A percentile compares a stretch with the other conserved stretches of the same genome.
Conservation (phyloP, 2,888 invertebrate genomes). For the Entomobrya proxima region DNA sequence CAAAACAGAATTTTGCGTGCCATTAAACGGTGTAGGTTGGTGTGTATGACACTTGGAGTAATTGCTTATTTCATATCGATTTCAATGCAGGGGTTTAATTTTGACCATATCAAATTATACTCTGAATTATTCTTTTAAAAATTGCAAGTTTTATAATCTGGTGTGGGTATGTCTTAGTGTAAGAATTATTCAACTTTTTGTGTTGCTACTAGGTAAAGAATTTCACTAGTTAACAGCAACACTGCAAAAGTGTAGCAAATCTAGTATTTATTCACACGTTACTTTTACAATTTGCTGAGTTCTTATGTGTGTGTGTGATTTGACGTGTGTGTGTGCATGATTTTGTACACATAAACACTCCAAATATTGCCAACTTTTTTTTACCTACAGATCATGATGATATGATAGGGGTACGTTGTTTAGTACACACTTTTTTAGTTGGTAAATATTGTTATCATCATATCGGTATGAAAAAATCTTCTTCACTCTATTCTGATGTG, state of each 20-base stretch:
- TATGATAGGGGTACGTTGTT: neutral
- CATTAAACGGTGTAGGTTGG: no score
- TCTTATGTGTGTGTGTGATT: slow-evolving; percentile 23
- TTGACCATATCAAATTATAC: no score
- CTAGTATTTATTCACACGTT: neutral
- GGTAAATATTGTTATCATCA: slow-evolving; percentile 55
- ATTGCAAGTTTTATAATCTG: no score
- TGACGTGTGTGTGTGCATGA: slow-evolving; percentile 26
- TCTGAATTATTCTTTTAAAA: no score
- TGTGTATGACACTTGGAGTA: no score
- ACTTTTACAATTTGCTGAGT: slow-evolving; percentile 18
- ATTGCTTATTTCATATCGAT: no score
- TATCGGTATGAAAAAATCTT: slow-evolving; percentile 16
- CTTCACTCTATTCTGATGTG: neutral
- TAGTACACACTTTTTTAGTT: slow-evolving; percentile 45
- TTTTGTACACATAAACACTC: slow-evolving; percentile 33
- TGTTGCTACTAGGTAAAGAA: neutral
- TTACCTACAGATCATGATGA: neutral
- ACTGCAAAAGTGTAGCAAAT: neutral
- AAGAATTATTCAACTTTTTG: neutral
- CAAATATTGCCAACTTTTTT: slow-evolving; percentile 30
- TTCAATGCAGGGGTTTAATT: no score
- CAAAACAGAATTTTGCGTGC: no score
- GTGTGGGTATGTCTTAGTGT: no score
- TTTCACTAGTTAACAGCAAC: neutral